phyloP scores from a whole-genome alignment of 2,888 invertebrate genomes.

The Pterobdella sp. region DNA sequence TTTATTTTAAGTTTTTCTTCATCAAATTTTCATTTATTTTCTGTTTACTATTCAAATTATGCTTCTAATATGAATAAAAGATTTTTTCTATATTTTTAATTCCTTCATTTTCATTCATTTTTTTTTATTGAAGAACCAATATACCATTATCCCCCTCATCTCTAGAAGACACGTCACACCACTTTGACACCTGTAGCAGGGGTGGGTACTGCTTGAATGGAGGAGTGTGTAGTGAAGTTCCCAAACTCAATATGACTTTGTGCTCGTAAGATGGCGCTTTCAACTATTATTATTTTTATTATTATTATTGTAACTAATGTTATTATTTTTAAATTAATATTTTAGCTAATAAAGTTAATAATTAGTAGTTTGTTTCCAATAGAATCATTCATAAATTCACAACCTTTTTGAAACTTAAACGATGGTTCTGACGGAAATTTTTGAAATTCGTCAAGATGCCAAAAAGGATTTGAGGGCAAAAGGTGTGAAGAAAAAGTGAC shows the following conservation, averaged over 20 bases:
- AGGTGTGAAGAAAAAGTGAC: conserved; percentile 19
- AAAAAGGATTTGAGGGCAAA: conserved; percentile 17
- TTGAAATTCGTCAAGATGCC: conserved; percentile 10
- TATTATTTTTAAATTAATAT: neutral
- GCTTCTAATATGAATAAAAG: too few species aligned
- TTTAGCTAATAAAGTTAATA: neutral
- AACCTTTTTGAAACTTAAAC: neutral
- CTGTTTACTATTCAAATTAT: too few species aligned
- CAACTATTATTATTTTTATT: neutral
- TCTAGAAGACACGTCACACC: neutral
- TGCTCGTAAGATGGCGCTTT: neutral
- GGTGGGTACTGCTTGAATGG: neutral
- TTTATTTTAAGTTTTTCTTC: too few species aligned
- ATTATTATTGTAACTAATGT: neutral
- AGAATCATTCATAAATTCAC: neutral
- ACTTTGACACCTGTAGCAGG: neutral
- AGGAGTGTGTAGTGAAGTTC: neutral
- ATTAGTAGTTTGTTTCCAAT: neutral
- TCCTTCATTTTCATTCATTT: too few species aligned
- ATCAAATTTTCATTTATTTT: too few species aligned
- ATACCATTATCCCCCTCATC: neutral
- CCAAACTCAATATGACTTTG: neutral
- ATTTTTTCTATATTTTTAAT: too few species aligned
- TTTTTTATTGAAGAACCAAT: too few species aligned
- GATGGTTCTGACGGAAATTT: neutral